These are phyloP conservation scores for Heterohyrax brucei DNA, from an alignment of 2,797 vertebrate species.

Conservation along the genomic window DNA sequence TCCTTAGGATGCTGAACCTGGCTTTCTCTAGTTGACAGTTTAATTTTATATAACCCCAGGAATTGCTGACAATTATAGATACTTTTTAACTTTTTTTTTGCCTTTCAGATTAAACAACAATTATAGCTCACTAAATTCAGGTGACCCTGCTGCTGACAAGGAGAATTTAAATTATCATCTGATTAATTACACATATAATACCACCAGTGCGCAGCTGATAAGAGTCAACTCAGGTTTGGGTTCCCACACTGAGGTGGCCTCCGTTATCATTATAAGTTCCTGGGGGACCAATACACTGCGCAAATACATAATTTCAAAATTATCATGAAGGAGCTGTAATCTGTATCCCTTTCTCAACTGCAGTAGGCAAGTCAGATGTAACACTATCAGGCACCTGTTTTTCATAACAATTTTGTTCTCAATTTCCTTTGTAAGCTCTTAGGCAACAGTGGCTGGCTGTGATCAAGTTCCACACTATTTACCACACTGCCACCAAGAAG, in stretches of 20 bases:
- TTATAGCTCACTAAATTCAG: constrained; percentile 42
- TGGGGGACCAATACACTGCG: background rate
- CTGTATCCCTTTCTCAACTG: constrained; percentile 63
- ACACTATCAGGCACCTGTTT: constrained; percentile 5
- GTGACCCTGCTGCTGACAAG: background rate
- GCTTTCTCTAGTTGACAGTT: background rate
- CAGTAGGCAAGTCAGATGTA: constrained; percentile 1
- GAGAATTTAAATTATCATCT: constrained; percentile 73
- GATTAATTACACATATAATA: constrained; percentile 55
- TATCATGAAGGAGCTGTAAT: constrained; percentile 26
- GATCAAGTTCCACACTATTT: constrained; percentile 66
- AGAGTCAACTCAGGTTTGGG: constrained; percentile 6
- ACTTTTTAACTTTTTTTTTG: constrained; percentile 57
- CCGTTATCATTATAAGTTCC: constrained; percentile 46
- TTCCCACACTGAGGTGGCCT: background rate
- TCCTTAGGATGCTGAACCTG: constrained; percentile 10
- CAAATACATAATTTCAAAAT: constrained; percentile 49
- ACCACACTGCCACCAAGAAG: background rate
- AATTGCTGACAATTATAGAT: constrained; percentile 65
- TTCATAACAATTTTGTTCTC: constrained; percentile 61
- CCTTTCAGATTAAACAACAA: constrained; percentile 77
- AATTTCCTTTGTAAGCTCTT: constrained; percentile 60
- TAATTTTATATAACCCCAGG: constrained; percentile 72
- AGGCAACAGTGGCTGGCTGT: constrained; percentile 39
- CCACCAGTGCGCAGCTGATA: background rate